Evolutionary conservation across 1,140 invertebrate genomes (phyloP).

Genomic region (Papilio xuthus): DNA sequence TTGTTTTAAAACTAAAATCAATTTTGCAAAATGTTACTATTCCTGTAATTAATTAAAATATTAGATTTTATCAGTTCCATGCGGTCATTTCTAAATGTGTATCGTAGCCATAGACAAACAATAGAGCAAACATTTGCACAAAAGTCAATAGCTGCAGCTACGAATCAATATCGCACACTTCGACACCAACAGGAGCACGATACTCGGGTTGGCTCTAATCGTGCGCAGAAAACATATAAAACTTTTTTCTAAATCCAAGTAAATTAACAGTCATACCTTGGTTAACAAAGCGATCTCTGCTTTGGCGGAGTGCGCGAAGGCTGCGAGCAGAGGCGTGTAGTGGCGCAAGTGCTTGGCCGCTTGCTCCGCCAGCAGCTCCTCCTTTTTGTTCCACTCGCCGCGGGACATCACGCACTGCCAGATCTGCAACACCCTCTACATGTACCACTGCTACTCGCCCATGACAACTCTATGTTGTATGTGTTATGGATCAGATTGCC

Average conservation of each 20-base stretch:
- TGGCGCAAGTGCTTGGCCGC: slow-evolving; percentile 94
- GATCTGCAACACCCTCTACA: slow-evolving; percentile 81
- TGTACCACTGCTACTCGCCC: not conserved
- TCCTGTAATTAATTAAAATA: too few relatives aligned
- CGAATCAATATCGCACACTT: slow-evolving; percentile 51
- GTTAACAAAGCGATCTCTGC: slow-evolving; percentile 94
- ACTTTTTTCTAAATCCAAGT: too few relatives aligned
- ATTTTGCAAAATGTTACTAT: not conserved
- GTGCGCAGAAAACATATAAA: too few relatives aligned
- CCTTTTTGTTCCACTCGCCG: slow-evolving; percentile 99
- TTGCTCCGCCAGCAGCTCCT: slow-evolving; percentile 97
- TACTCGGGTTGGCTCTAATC: slow-evolving; percentile 52
- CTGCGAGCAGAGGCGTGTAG: slow-evolving; percentile 92
- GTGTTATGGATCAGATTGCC: slow-evolving; percentile 65
- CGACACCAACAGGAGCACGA: slow-evolving; percentile 50
- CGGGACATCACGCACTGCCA: slow-evolving; percentile 97
- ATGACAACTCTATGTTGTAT: not conserved
- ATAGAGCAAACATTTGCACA: slow-evolving; percentile 13
- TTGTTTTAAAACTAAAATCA: too few relatives aligned
- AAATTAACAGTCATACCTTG: too few relatives aligned
- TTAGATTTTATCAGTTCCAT: not conserved
- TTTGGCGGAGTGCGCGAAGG: slow-evolving; percentile 91
- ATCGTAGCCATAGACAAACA: slow-evolving; percentile 36
- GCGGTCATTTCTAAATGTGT: slow-evolving; percentile 26
- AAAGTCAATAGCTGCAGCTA: slow-evolving; percentile 15